Base-by-base conservation (phyloP, 64 coral and sea anemone species). In the Pocillopora verrucosa region DNA sequence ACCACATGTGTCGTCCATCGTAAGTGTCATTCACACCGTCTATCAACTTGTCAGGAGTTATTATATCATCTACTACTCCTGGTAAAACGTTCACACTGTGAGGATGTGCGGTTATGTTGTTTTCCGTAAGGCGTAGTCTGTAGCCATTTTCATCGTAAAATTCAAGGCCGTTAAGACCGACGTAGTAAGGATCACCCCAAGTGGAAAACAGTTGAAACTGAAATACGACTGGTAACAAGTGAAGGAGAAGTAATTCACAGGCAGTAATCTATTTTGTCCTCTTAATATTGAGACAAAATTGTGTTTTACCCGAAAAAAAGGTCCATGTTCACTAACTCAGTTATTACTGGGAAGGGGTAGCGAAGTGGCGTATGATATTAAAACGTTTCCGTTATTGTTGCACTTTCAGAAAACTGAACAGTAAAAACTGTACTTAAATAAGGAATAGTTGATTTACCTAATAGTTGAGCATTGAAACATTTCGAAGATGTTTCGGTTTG, bases 1-100 rank as follows among this genome's bases (percentile, higher is more conserved):
- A 75, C 97, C 97, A 99, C 97, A 99, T 99, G 74, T 99, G 97
- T 58, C 94, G 58, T 15, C 97, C 97, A 86, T 99, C 97, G 58
- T 91, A 87, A 61, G 93, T 95, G 84, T 93, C 97, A 67, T 95
- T 95, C 7, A 95, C 79, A 63, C 94, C 91, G 76, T 99, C 97
- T 37, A 95, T 91, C 41, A 99, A 74, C 76, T 99, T 99, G 67
- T 95, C 97, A 59, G 97, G 97, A 85, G 97, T 99, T 79, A 93
- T 99, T 13, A 90, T 79, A 69, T 99, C 97, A 93, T 99, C 94
- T 10, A 79, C 80, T 58, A 99, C 93, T 35, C 97, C 97, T 36
- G 95, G 93, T 72, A 99, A 89, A 65, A 95, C 93, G 37, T 99
- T 99, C 22, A 99, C 97, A 72, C 97, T 99, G 76, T 99, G 93